These are phyloP conservation scores for Leptinotarsa defecta DNA, from an alignment of 1,140 invertebrate species.

Conservation along the genomic window DNA sequence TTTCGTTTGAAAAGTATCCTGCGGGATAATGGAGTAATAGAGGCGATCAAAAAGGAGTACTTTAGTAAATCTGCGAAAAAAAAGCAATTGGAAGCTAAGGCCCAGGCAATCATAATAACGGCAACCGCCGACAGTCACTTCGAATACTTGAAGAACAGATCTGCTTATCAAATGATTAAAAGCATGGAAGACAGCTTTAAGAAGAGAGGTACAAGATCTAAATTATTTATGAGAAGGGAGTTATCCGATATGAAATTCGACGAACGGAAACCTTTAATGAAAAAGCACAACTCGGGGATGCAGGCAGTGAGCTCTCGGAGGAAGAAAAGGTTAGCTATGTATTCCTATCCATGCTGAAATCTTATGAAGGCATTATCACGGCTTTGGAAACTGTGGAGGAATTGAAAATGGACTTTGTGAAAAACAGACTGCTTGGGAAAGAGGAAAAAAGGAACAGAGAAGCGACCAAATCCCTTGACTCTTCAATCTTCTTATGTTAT, in stretches of 20 bases:
- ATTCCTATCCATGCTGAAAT: slow-evolving; percentile 22
- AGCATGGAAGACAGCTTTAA: slow-evolving; percentile 28
- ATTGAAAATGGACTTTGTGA: background rate
- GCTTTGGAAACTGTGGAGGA: slow-evolving; percentile 26
- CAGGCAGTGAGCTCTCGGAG: slow-evolving; percentile 17
- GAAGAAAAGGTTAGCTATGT: slow-evolving; percentile 20
- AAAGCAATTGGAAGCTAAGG: background rate
- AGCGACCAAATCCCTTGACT: background rate
- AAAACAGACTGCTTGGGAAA: background rate
- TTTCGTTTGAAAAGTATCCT: background rate
- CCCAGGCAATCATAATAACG: background rate
- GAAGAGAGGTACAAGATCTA: slow-evolving; percentile 16
- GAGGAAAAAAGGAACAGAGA: background rate
- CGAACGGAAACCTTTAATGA: background rate
- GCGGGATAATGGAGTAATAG: background rate
- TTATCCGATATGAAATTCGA: slow-evolving; percentile 8
- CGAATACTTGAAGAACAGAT: background rate
- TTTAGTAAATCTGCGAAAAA: background rate
- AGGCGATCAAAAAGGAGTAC: background rate
- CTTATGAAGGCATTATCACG: slow-evolving; percentile 21
- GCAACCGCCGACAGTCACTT: too few relatives aligned
- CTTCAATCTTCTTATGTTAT: background rate
- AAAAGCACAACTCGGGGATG: slow-evolving; percentile 23
- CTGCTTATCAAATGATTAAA: background rate
- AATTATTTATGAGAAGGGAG: slow-evolving; percentile 18